Conservation (phyloP, 2,888 invertebrate species). For the Eupithecia abbreviata region DNA sequence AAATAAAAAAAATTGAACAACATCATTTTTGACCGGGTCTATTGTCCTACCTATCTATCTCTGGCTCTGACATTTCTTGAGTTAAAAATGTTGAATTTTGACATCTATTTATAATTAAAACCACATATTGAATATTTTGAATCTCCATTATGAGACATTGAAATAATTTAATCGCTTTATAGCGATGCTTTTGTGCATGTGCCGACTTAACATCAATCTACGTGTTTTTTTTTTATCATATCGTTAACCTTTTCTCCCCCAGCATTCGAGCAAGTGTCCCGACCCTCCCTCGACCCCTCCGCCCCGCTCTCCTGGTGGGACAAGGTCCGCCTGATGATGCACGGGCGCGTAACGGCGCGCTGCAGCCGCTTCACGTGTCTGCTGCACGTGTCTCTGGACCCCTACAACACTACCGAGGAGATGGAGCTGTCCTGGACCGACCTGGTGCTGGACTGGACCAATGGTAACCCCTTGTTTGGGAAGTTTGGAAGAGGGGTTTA, state of each 20-base stretch:
- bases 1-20: no score
- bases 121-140: no score
- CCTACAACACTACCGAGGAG: constrained; percentile 99
- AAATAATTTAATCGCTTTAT: no score
- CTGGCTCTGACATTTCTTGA: no score
- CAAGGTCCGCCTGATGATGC: constrained; percentile 95
- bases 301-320: constrained; percentile 98
- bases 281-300: constrained; percentile 96
- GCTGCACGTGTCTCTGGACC: constrained; percentile 97
- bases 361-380: constrained; percentile 94
- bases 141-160: no score
- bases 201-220: neutral
- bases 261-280: constrained; percentile 93
- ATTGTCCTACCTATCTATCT: neutral
- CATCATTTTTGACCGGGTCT: neutral
- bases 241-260: neutral
- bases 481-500: no score
- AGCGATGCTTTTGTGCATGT: no score
- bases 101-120: no score
- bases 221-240: neutral
- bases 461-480: constrained; percentile 56
- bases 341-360: constrained; percentile 95
- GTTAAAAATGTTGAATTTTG: no score
- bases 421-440: constrained; percentile 99
- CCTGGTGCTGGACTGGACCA: constrained; percentile 97